These are phyloP conservation scores for Macropodus opercularis DNA, from an alignment of 2,797 vertebrate genomes.

Conservation along the genomic window DNA sequence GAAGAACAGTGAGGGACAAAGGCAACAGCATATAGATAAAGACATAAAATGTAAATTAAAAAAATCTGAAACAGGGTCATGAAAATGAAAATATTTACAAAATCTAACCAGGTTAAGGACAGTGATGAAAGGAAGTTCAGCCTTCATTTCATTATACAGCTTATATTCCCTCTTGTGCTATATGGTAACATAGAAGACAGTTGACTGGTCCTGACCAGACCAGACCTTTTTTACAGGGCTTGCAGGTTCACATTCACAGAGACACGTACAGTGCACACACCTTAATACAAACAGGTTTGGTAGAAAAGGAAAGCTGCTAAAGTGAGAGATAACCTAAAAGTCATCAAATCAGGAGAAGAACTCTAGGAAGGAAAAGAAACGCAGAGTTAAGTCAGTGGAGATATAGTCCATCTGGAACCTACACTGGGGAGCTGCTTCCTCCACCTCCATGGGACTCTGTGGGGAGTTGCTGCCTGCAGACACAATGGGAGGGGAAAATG, in stretches of 20 bases:
- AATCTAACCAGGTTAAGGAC: neutral
- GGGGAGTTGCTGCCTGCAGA: slow-evolving; percentile 44
- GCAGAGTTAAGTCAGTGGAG: slow-evolving; percentile 21
- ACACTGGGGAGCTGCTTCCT: slow-evolving; percentile 82
- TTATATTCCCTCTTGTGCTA: slow-evolving; percentile 26
- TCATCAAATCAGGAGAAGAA: slow-evolving; percentile 40
- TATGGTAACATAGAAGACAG: slow-evolving; percentile 38
- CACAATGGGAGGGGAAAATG: slow-evolving; percentile 73
- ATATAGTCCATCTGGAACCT: slow-evolving; percentile 75
- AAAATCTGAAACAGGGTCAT: neutral
- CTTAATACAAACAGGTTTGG: slow-evolving; percentile 12
- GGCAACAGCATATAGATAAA: slow-evolving; percentile 44
- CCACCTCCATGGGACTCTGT: slow-evolving; percentile 71
- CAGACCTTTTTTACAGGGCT: slow-evolving; percentile 50
- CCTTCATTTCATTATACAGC: slow-evolving; percentile 28
- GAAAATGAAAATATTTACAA: neutral
- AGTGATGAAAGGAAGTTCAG: slow-evolving; percentile 2
- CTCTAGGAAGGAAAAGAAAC: slow-evolving; percentile 39
- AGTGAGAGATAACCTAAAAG: slow-evolving; percentile 49
- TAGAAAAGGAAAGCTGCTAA: slow-evolving; percentile 11
- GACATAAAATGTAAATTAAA: neutral
- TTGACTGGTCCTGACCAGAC: slow-evolving; percentile 58
- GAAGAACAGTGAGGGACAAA: slow-evolving; percentile 72
- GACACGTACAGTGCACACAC: slow-evolving; percentile 24
- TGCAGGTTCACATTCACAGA: slow-evolving; percentile 47